Evolutionary conservation across 2,797 vertebrate species (phyloP).

Genomic region (Rhinoraja longicauda): DNA sequence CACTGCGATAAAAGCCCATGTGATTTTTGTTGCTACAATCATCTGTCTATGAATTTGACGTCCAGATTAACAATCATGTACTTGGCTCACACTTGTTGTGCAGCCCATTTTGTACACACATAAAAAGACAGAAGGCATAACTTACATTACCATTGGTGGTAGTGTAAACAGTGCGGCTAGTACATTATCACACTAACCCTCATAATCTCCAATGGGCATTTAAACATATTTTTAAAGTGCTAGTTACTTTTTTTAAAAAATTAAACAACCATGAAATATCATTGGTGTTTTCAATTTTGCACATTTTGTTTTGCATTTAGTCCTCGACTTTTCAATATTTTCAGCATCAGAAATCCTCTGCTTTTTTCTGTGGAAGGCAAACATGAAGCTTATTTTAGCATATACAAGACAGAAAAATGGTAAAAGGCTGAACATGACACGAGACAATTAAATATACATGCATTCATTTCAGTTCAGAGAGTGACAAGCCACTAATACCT

Average conservation of each 20-base stretch:
- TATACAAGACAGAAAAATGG: background rate
- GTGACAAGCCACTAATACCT: background rate
- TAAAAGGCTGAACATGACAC: background rate
- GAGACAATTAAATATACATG: background rate
- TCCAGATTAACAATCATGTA: background rate
- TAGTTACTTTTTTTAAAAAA: background rate
- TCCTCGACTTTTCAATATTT: background rate
- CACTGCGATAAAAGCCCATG: too few species aligned
- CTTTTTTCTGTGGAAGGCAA: background rate
- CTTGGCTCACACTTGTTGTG: background rate
- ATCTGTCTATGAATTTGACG: background rate
- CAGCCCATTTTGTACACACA: background rate
- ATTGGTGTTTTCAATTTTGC: background rate
- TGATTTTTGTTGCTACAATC: background rate
- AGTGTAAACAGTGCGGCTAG: too few species aligned
- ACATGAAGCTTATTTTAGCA: background rate
- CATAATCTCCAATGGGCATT: background rate
- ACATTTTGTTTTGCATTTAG: background rate
- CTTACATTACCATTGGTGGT: background rate
- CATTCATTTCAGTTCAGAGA: conserved; percentile 3
- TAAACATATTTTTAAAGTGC: background rate
- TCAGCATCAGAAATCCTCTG: background rate
- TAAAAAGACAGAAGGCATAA: background rate
- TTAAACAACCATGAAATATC: background rate
- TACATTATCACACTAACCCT: background rate